Evolutionary conservation across 1,140 invertebrate genomes (phyloP), one percentile per base, ranked within the genome.

Genomic region (Sminthurides bifidus): DNA sequence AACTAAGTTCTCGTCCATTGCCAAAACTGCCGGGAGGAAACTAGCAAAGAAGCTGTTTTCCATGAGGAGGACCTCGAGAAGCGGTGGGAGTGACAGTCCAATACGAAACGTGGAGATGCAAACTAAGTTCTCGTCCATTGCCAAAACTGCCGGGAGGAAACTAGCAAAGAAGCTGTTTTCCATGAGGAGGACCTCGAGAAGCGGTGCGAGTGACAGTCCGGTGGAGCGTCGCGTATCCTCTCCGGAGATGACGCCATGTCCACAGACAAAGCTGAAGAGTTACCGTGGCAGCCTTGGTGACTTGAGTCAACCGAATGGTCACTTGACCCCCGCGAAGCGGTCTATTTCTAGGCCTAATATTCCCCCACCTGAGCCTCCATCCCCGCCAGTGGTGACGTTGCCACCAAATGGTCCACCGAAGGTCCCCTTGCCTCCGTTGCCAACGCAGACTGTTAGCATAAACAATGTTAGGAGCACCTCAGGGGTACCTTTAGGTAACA

Each of bases 1-100:
- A 4, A 64, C 41, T 44, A 59, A 60, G 40, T 59, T 64, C 14
- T 61, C 63, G 19, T 54, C 63, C 12, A 64, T 60, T 48, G 59
- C 59, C 15, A 64, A 60, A 59, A 55, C 48, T 24, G 56, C 62
- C 0, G 59, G 58, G 19, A 64, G 52, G 48, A 58, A 57, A 51
- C 23, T 64, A 23, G 56, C 56, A n/a, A 60, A 61, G 29, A 60
- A 60, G 46, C 45, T 64, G 6, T 14, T 56, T 17, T 35, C 31
- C 19, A 61, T 64, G 3, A 5, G 63, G 37, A 55, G 52, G 38
- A 40, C 48, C 6, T 64, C 62, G 24, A 52, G 43, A 35, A 37
- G 38, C 17, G 45, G 52, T 3, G 56, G 54, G n/a, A 50, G n/a
- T 19, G 23, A 30, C 24, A n/a, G 40, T 21, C 17, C 4, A 21